Evolutionary conservation across 30 jellyfish, hydroid and myxozoan genomes (phyloP), one percentile per base, ranked within the genome.

Genomic region (Aurelia coerulea): DNA sequence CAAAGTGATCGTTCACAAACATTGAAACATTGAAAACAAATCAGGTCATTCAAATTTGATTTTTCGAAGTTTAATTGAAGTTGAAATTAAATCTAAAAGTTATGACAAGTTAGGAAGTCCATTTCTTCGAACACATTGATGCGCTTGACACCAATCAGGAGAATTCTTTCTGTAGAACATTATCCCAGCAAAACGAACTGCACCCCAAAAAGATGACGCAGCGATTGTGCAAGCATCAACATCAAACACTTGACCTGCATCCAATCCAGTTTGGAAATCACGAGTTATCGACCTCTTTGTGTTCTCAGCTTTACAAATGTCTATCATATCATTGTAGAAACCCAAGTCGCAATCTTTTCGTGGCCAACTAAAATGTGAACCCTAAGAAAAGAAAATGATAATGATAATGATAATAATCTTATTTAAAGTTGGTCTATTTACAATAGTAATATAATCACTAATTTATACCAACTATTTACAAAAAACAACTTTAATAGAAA

Each of bases 171-270:
- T 76, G 71, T 83, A 83, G 51, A 66, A 73, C 46, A 71, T 12
- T 67, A 35, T 56, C 34, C 92, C 92, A 58, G 74, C 18, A 7
- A 73, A 31, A 13, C 92, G 85, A 16, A 83, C 92, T 10, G 78
- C 92, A 8, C 79, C 19, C 50, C 74, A 75, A 68, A 51, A 83
- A 0, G 83, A 18, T 5, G 62, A 32, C 1, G 92, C 92, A 2
- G 92, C 83, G 2, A 66, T n/a, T 34, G 32, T 13, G 80, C 92
- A 83, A 5, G 87, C 17, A 51, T 73, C 83, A 18, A 83, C 15
- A 46, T 46, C 56, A 7, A 46, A 46, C 56, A 46, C 14, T 9
- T 46, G 56, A 4, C 56, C 56, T 11, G 54, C 62, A 32, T 17
- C 76, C 58, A 9, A 15, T 14, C 31, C 53, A 14, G 19, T 79